These are phyloP conservation scores for Cloeon dipterum DNA, from an alignment of 2,888 invertebrate genomes.

Conservation along the genomic window DNA sequence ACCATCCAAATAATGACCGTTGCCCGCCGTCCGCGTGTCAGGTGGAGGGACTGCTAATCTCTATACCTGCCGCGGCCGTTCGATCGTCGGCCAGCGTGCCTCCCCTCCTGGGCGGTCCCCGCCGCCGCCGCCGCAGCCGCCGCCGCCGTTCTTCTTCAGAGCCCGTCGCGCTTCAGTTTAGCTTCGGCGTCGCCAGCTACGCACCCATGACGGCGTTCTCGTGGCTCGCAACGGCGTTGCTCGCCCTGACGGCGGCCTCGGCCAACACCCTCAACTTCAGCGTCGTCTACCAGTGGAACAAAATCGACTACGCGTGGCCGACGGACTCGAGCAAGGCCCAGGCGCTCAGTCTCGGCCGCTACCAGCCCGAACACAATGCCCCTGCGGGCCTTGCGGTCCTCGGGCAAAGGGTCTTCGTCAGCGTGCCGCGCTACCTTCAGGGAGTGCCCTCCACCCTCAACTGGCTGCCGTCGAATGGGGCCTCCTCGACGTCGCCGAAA, in stretches of 20 bases:
- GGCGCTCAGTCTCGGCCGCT: constrained; percentile 27
- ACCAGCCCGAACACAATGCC: constrained; percentile 47
- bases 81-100: neutral
- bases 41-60: neutral
- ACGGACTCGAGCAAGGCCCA: constrained; percentile 15
- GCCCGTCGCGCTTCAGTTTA: neutral
- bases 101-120: neutral
- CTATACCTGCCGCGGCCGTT: neutral
- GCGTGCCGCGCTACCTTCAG: constrained; percentile 45
- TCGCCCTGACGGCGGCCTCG: constrained; percentile 1
- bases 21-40: neutral
- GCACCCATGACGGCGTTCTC: too few species aligned
- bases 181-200: too few species aligned
- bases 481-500: constrained; percentile 17
- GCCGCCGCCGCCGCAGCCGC: neutral
- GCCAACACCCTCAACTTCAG: too few species aligned
- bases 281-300: constrained; percentile 38
- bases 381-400: constrained; percentile 54
- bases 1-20: neutral
- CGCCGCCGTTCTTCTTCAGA: neutral
- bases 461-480: constrained; percentile 25
- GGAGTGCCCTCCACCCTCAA: constrained; percentile 57
- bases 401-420: constrained; percentile 47
- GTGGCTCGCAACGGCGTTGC: too few species aligned
- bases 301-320: constrained; percentile 40